phyloP scores from a whole-genome alignment of 2,888 invertebrate genomes.

The Craniophora ligustri region DNA sequence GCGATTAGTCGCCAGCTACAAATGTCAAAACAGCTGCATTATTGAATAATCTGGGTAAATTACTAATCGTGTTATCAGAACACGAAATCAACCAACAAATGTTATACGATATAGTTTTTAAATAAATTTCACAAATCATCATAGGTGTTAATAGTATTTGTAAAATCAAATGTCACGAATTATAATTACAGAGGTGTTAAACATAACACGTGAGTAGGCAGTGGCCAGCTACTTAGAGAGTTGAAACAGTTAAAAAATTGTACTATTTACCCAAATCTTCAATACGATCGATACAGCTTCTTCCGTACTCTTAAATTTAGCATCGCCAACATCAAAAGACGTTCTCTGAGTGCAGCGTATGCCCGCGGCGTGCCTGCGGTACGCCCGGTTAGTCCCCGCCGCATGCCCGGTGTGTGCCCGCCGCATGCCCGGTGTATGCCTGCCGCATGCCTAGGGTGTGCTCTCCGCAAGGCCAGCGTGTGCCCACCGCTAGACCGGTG shows the following conservation, averaged over 20 bases:
- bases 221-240: conserved; percentile 19
- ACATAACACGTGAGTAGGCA: conserved; percentile 10
- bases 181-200: conserved; percentile 1
- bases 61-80: conserved; percentile 5
- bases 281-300: conserved; percentile 34
- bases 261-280: conserved; percentile 53
- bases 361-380: too few relatives aligned
- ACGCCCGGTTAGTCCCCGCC: neutral
- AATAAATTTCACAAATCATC: conserved; percentile 13
- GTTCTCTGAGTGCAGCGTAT: neutral
- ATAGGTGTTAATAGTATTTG: neutral
- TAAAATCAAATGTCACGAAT: too few relatives aligned
- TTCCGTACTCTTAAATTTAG: conserved; percentile 37
- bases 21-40: conserved; percentile 31
- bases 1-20: conserved; percentile 24
- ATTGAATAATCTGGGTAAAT: conserved; percentile 52
- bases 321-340: conserved; percentile 24
- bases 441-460: too few relatives aligned
- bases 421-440: too few relatives aligned
- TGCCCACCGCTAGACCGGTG: too few relatives aligned
- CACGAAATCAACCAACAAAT: conserved; percentile 3
- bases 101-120: conserved; percentile 3
- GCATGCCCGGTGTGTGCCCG: too few relatives aligned
- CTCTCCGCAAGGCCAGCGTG: too few relatives aligned
- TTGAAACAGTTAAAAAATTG: conserved; percentile 28